Percentiles rank a stretch among this genome's conserved stretches.
Evolutionary conservation across 2,113 vertebrate species (phyloP).

Genomic region (Camarhynchus parvulus): DNA sequence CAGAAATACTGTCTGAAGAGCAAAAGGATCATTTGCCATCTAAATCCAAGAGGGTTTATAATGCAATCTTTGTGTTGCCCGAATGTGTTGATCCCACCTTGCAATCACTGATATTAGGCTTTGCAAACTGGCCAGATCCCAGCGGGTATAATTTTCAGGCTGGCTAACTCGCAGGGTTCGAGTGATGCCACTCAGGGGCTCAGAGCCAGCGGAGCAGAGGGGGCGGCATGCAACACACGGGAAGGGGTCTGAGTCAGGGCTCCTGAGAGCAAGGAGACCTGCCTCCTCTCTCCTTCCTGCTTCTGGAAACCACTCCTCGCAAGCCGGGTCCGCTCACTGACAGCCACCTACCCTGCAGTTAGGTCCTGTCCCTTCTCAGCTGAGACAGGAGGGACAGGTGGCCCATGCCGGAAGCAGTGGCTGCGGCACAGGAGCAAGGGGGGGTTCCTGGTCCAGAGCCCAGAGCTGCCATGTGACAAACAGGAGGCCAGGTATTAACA

Average conservation of each 20-base stretch:
- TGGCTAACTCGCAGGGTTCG: conserved; percentile 41
- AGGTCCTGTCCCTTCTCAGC: conserved; percentile 68
- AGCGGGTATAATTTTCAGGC: conserved; percentile 64
- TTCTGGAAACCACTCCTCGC: conserved; percentile 46
- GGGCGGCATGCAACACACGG: neutral
- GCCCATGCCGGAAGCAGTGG: conserved; percentile 66
- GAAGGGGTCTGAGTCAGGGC: conserved; percentile 65
- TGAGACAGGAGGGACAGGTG: conserved; percentile 71
- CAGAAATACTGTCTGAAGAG: conserved; percentile 65
- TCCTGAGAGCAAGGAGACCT: conserved; percentile 35
- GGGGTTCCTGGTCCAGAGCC: conserved; percentile 56
- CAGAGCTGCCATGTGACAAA: conserved; percentile 65
- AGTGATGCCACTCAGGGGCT: conserved; percentile 50
- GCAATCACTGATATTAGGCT: conserved; percentile 48
- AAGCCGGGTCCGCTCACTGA: conserved; percentile 24
- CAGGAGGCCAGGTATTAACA: conserved; percentile 73
- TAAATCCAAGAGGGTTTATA: conserved; percentile 49
- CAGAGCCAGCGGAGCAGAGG: conserved; percentile 31
- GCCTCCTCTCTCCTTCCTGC: conserved; percentile 35
- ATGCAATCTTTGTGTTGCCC: conserved; percentile 7
- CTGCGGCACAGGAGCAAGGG: conserved; percentile 60
- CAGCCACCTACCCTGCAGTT: conserved; percentile 59
- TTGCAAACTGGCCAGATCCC: conserved; percentile 57
- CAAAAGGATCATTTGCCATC: conserved; percentile 50
- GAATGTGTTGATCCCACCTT: conserved; percentile 39